Evolutionary conservation across 35 echinoderm and acorn worm genomes (phyloP), one percentile per base, ranked within the genome.

Genomic region (Eucidaris tribuloides): DNA sequence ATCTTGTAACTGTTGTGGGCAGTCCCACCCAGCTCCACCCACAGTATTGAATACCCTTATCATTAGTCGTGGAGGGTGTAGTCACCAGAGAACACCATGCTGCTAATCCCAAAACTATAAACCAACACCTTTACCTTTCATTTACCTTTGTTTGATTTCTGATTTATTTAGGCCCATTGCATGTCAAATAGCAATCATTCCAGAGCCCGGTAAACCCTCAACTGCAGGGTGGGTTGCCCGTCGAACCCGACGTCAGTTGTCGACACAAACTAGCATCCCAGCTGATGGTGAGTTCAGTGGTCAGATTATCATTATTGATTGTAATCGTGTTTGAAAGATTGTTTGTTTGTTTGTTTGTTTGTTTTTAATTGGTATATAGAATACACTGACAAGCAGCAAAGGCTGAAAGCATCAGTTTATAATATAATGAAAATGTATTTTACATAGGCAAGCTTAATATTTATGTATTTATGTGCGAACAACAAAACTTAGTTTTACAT

Each of bases 211-310:
- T 23, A 13, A 39, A 4, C 83, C 58, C 52, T 50, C 68, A 9
- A 91, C 40, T 15, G 88, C 93, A 46, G 93, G 93, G 34, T 96
- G 93, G 93, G 85, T 96, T 3, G 46, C 76, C 34, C 62, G 93
- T 33, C 74, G 88, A 33, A 63, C 55, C 0, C 86, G 79, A 57
- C 34, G 84, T 77, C 93, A 91, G 52, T 46, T 87, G 20, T 86
- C 93, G 4, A 91, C 93, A 5, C 93, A 96, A 40, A 96, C 93
- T 1, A 96, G 93, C 27, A 42, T 91, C 1, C 83, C 88, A 54
- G 45, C 65, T 41, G 93, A 84, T 42, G 52, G 89, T 87, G 38
- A 29, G 83, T 48, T 6, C 5, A n/a, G n/a, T n/a, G n/a, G n/a
- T n/a, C n/a, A n/a, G n/a, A n/a, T n/a, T n/a, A n/a, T n/a, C n/a